Percentiles rank a stretch among this genome's conserved stretches.
These are phyloP conservation scores for Rhynchomys soricoides DNA, from an alignment of 2,113 vertebrate species.

Conservation along the genomic window DNA sequence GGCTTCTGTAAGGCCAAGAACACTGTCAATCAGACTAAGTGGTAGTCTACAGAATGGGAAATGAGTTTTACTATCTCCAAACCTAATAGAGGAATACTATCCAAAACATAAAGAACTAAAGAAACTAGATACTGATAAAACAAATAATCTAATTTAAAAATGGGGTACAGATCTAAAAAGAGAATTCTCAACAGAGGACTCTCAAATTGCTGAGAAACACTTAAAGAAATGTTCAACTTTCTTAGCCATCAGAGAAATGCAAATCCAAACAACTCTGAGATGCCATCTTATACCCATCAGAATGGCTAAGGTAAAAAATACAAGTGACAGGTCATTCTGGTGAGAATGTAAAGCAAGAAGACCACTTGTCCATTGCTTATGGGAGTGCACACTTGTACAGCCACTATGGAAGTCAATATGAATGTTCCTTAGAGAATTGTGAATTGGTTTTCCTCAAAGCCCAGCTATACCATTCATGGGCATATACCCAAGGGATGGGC, in stretches of 20 bases:
- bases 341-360: neutral
- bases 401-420: neutral
- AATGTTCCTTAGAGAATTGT: neutral
- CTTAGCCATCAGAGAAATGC: neutral
- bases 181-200: neutral
- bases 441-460: neutral
- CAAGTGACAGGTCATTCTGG: neutral
- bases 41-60: neutral
- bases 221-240: neutral
- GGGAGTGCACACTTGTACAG: neutral
- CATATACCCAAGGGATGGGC: neutral
- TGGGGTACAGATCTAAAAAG: too few relatives aligned
- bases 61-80: neutral
- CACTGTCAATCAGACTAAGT: neutral
- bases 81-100: neutral
- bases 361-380: neutral
- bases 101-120: neutral
- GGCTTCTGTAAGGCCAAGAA: neutral
- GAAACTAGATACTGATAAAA: neutral
- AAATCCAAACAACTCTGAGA: neutral
- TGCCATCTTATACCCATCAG: neutral
- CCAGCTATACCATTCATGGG: neutral
- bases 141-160: neutral
- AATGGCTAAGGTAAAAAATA: neutral
- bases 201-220: neutral